A percentile compares a stretch with the other conserved stretches of the same genome.
These are phyloP conservation scores for Aleiodes leptofemur DNA, from an alignment of 2,888 invertebrate species.

Conservation along the genomic window DNA sequence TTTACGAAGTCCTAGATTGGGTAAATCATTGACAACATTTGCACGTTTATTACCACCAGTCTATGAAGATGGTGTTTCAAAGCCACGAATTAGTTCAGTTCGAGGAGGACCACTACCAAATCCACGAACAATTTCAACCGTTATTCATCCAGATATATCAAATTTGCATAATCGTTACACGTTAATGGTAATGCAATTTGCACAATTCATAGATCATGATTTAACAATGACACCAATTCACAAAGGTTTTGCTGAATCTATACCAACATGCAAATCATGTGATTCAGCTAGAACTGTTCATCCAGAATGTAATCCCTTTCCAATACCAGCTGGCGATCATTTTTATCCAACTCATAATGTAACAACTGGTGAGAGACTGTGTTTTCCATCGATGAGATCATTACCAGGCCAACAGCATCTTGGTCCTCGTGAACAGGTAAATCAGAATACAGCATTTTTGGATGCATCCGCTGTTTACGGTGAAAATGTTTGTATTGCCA, in stretches of 20 bases:
- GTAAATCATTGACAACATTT: slow-evolving; percentile 90
- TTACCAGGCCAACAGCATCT: slow-evolving; percentile 93
- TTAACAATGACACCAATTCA: slow-evolving; percentile 95
- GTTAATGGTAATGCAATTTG: slow-evolving; percentile 96
- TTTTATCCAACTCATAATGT: slow-evolving; percentile 92
- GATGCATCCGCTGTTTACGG: slow-evolving; percentile 94
- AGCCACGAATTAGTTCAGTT: slow-evolving; percentile 84
- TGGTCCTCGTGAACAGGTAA: slow-evolving; percentile 93
- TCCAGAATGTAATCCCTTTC: slow-evolving; percentile 95
- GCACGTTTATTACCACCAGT: slow-evolving; percentile 89
- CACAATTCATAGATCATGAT: slow-evolving; percentile 96
- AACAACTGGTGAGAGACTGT: slow-evolving; percentile 88
- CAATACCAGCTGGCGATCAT: slow-evolving; percentile 91
- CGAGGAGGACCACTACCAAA: slow-evolving; percentile 89
- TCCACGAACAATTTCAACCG: slow-evolving; percentile 89
- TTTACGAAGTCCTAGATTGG: slow-evolving; percentile 87
- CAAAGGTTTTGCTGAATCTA: slow-evolving; percentile 92
- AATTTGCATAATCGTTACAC: slow-evolving; percentile 92
- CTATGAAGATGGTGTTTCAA: slow-evolving; percentile 92
- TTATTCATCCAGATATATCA: slow-evolving; percentile 94
- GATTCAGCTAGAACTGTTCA: slow-evolving; percentile 92
- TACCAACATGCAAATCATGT: slow-evolving; percentile 92
- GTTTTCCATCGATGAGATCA: slow-evolving; percentile 96
- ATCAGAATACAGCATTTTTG: slow-evolving; percentile 94
- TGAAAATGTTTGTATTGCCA: slow-evolving; percentile 88